Evolutionary conservation across 2,888 invertebrate species (phyloP).

Genomic region (Papilio elwesi): DNA sequence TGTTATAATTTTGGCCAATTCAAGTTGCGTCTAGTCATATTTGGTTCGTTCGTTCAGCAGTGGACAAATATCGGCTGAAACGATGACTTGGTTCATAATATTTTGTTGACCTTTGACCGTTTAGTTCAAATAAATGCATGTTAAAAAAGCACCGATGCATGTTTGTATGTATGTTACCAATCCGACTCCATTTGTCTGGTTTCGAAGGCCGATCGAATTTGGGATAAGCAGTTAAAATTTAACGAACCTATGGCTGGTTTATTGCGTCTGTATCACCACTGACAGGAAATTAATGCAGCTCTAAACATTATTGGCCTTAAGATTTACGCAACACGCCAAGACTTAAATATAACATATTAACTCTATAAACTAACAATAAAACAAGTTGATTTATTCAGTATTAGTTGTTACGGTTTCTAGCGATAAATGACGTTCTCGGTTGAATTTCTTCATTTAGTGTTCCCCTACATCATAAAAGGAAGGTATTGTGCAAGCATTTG

Average conservation of each 20-base stretch:
- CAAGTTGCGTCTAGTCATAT: too few species aligned
- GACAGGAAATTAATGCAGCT: constrained; percentile 32
- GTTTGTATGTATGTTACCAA: constrained; percentile 7
- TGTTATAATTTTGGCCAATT: too few species aligned
- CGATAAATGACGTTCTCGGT: too few species aligned
- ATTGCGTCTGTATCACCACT: constrained; percentile 27
- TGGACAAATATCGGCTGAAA: too few species aligned
- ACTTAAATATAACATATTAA: not conserved
- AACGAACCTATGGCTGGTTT: constrained; percentile 27
- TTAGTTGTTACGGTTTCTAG: too few species aligned
- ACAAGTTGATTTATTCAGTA: not conserved
- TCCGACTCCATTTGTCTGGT: not conserved
- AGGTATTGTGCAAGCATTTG: too few species aligned
- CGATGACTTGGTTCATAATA: too few species aligned
- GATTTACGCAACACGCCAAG: constrained; percentile 19
- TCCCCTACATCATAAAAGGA: too few species aligned
- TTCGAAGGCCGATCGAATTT: constrained; percentile 25
- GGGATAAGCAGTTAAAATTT: constrained; percentile 33
- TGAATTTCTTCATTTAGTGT: too few species aligned
- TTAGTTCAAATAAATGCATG: not conserved
- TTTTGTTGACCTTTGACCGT: too few species aligned
- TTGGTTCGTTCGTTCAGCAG: too few species aligned
- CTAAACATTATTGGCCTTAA: constrained; percentile 23
- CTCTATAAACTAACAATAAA: not conserved
- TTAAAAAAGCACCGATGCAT: not conserved